A percentile compares a stretch with the other conserved stretches of the same genome.
Conservation (phyloP, 2,888 invertebrate species). For the Nasonia oneida region DNA sequence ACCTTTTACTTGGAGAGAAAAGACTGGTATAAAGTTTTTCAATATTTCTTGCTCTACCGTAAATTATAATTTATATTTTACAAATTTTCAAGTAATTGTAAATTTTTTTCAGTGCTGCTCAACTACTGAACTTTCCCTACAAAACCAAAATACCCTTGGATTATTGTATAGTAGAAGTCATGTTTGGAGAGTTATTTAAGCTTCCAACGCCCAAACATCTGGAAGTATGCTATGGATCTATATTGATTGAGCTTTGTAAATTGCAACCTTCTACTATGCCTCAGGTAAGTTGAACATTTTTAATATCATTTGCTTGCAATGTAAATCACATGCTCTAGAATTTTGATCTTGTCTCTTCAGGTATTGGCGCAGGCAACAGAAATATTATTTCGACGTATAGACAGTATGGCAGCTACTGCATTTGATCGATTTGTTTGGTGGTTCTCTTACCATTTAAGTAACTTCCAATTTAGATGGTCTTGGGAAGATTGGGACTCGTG, state of each 20-base stretch:
- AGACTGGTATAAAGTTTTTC: constrained; percentile 85
- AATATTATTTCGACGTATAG: constrained; percentile 96
- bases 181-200: constrained; percentile 96
- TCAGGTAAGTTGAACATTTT: constrained; percentile 81
- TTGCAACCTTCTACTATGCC: constrained; percentile 98
- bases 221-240: constrained; percentile 96
- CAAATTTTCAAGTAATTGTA: neutral
- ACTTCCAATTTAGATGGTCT: constrained; percentile 99
- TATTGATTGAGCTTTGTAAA: constrained; percentile 98
- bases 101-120: constrained; percentile 85
- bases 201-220: constrained; percentile 93
- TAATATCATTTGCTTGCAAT: neutral
- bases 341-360: constrained; percentile 67
- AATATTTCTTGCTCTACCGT: constrained; percentile 46
- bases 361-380: constrained; percentile 98
- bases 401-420: constrained; percentile 97
- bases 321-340: neutral
- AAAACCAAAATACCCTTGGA: constrained; percentile 97
- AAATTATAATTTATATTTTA: neutral
- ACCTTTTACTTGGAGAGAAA: constrained; percentile 93
- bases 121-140: constrained; percentile 94
- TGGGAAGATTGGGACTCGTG: constrained; percentile 98
- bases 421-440: constrained; percentile 98
- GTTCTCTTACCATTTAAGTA: constrained; percentile 99
- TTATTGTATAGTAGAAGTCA: constrained; percentile 98